Conservation (phyloP, 2,888 invertebrate genomes). For the Xylota segnis region DNA sequence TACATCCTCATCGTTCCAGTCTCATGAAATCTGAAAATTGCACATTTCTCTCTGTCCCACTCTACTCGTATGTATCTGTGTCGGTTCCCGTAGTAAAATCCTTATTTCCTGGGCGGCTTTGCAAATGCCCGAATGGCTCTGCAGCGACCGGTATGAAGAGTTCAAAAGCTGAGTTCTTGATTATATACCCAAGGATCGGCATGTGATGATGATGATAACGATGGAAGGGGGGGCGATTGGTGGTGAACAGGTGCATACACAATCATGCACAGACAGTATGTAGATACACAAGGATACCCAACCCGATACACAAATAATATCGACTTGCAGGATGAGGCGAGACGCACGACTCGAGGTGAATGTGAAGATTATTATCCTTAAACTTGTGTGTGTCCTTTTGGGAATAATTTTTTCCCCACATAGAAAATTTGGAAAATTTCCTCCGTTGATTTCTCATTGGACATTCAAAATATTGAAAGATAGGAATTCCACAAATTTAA, state of each 20-base stretch:
- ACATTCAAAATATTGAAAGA: constrained; percentile 10
- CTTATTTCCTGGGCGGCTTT: constrained; percentile 43
- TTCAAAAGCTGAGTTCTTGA: constrained; percentile 47
- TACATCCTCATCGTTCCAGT: constrained; percentile 29
- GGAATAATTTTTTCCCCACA: constrained; percentile 39
- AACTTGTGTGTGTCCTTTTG: constrained; percentile 51
- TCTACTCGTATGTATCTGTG: not conserved
- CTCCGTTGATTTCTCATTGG: constrained; percentile 57
- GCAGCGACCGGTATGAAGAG: constrained; percentile 6
- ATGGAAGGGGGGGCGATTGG: not conserved
- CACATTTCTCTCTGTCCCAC: not conserved
- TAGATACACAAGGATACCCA: constrained; percentile 11
- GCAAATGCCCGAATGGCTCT: constrained; percentile 27
- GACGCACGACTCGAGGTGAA: constrained; percentile 25
- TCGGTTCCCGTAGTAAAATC: constrained; percentile 16
- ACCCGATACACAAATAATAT: constrained; percentile 10
- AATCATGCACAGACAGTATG: too few species aligned
- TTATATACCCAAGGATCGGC: constrained; percentile 30
- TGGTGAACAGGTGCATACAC: constrained; percentile 29
- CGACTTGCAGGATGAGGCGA: not conserved
- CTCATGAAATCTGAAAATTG: constrained; percentile 49
- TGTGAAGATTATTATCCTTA: constrained; percentile 57
- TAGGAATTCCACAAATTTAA: constrained; percentile 28
- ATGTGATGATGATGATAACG: constrained; percentile 7
- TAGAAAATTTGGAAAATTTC: not conserved